Conservation (phyloP, 2,888 invertebrate genomes). For the Callyntrura guangdongensis region DNA sequence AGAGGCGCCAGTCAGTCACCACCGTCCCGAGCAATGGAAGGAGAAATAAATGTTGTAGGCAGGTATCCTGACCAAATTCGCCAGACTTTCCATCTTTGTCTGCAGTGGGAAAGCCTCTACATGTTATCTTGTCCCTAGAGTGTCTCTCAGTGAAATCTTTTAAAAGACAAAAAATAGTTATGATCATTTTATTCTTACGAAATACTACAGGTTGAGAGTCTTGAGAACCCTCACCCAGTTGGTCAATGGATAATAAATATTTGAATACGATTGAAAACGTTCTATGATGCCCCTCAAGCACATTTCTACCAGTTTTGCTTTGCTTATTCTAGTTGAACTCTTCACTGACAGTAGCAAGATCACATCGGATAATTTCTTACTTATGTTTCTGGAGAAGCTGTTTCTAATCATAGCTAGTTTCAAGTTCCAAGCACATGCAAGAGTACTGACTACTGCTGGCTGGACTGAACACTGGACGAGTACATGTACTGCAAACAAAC, state of each 20-base stretch:
- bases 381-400: neutral
- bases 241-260: constrained; percentile 22
- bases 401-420: neutral
- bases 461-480: neutral
- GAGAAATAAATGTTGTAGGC: constrained; percentile 44
- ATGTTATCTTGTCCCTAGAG: neutral
- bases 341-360: neutral
- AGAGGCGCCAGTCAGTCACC: constrained; percentile 80
- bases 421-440: neutral
- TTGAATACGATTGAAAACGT: neutral
- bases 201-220: neutral
- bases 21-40: constrained; percentile 46
- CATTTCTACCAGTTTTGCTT: neutral
- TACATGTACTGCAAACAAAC: too few species aligned
- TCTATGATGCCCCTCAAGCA: neutral
- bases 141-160: neutral
- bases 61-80: constrained; percentile 17
- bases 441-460: neutral
- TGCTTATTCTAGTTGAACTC: neutral
- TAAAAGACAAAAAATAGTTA: neutral
- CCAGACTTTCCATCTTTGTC: constrained; percentile 40
- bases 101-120: constrained; percentile 32
- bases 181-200: neutral
- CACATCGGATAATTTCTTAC: neutral
- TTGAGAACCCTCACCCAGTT: neutral